A percentile compares a stretch with the other conserved stretches of the same genome.
phyloP scores from a whole-genome alignment of 35 echinoderm and acorn worm species.

The Ophioderma brevispina region DNA sequence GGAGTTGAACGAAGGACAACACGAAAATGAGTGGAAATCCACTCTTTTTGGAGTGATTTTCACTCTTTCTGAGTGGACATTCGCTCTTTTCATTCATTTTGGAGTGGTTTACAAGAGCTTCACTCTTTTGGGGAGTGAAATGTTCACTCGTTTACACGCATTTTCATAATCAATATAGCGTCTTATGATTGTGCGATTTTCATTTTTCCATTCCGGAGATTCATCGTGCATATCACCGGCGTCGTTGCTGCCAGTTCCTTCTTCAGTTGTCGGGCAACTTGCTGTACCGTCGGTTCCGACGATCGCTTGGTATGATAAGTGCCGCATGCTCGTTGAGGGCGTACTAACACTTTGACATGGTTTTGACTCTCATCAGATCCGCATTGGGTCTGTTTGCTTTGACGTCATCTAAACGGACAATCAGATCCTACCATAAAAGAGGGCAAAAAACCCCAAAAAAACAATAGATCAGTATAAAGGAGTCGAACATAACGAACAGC shows the following conservation, averaged over 20 bases:
- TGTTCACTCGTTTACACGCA: too few species aligned
- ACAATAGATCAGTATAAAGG: too few species aligned
- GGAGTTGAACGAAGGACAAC: too few species aligned
- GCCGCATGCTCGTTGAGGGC: not conserved
- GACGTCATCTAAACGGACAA: not conserved
- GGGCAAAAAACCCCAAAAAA: too few species aligned
- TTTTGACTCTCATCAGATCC: not conserved
- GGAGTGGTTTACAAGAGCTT: too few species aligned
- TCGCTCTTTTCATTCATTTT: too few species aligned
- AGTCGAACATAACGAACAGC: too few species aligned
- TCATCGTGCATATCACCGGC: not conserved
- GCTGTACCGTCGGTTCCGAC: not conserved
- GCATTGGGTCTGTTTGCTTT: not conserved
- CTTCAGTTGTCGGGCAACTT: not conserved
- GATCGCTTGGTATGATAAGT: not conserved
- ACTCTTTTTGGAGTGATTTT: too few species aligned
- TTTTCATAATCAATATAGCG: too few species aligned
- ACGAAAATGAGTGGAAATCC: too few species aligned
- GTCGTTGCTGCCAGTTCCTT: not conserved
- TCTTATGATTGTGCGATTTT: not conserved
- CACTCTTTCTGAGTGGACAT: too few species aligned
- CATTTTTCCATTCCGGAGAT: conserved; percentile 24
- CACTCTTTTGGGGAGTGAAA: too few species aligned
- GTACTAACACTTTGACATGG: not conserved
- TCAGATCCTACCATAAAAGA: conserved; percentile 10